Evolutionary conservation across 2,113 vertebrate species (phyloP), one percentile per base, ranked within the genome.

Genomic region (Eulemur rufifrons): DNA sequence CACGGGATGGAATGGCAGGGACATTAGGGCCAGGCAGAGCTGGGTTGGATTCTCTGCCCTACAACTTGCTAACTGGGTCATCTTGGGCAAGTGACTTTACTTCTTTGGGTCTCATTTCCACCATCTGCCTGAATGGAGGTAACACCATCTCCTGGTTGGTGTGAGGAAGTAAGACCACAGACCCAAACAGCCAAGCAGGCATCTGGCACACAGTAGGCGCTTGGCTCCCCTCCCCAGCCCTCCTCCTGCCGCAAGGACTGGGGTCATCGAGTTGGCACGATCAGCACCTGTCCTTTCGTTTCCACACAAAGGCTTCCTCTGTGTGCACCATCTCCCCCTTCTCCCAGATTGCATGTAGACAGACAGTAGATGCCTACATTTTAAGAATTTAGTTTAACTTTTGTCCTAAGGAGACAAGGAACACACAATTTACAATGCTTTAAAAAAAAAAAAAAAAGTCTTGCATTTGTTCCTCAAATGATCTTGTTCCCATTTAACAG

Each of bases 311-410:
- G 1, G 1, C 20, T 23, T 27, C 61, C 68, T 91, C 2, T 20
- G 47, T 4, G 21, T 9, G 1, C 2, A 5, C 17, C 32, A 18
- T 54, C 18, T 82, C 56, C 74, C 32, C 32, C 56, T 42, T 78
- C 12, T 42, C 77, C 37, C 15, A 59, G 25, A 20, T 2, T 21
- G 18, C 23, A 15, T 32, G n/a, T 1, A 39, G 39, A 12, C n/a
- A 85, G 52, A 82, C 0, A 1, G 5, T 32, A 64, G 32, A 82
- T 52, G 23, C 68, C 47, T 66, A 93, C 27, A 20, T 68, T 66
- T 76, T 76, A 69, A 95, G 42, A 37, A 21, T 73, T 71, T 61
- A 56, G 56, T 86, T 87, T 92, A 85, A 81, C 52, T 61, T 81
- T 66, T 42, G 29, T 96, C 69, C 23, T 13, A 4, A 61, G n/a